Evolutionary conservation across 2,797 vertebrate genomes (phyloP).

Genomic region (Fistularia commersonii): DNA sequence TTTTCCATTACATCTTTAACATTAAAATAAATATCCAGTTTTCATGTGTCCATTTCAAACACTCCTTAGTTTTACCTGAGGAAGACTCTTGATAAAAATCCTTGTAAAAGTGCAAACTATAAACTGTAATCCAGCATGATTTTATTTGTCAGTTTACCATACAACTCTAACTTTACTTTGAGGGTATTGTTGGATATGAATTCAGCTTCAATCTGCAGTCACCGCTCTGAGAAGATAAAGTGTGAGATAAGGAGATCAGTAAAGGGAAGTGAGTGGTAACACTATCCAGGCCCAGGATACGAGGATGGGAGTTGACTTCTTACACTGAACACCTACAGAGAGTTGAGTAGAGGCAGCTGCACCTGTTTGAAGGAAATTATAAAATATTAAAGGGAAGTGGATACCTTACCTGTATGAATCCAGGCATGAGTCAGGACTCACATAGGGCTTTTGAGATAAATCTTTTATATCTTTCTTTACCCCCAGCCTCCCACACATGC

Average conservation of each 20-base stretch:
- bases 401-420: slow-evolving; percentile 70
- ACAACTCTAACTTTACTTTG: slow-evolving; percentile 11
- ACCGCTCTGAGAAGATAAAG: slow-evolving; percentile 45
- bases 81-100: slow-evolving; percentile 9
- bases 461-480: slow-evolving; percentile 26
- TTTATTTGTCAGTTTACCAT: no score
- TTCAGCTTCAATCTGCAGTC: slow-evolving; percentile 43
- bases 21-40: no score
- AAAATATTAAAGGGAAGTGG: slow-evolving; percentile 79
- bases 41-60: slow-evolving; percentile 31
- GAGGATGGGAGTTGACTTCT: slow-evolving; percentile 54
- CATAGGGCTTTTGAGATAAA: slow-evolving; percentile 44
- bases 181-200: slow-evolving; percentile 15
- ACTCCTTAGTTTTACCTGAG: slow-evolving; percentile 1
- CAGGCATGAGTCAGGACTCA: slow-evolving; percentile 63
- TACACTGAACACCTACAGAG: slow-evolving; percentile 46
- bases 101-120: slow-evolving; percentile 6
- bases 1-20: slow-evolving; percentile 7
- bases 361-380: slow-evolving; percentile 76
- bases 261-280: slow-evolving; percentile 48
- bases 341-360: slow-evolving; percentile 51
- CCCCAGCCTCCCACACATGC: background rate
- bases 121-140: no score
- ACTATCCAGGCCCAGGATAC: slow-evolving; percentile 57
- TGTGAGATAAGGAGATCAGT: slow-evolving; percentile 41